Evolutionary conservation across 2,888 invertebrate species (phyloP).

Genomic region (Alsophila aescularia): DNA sequence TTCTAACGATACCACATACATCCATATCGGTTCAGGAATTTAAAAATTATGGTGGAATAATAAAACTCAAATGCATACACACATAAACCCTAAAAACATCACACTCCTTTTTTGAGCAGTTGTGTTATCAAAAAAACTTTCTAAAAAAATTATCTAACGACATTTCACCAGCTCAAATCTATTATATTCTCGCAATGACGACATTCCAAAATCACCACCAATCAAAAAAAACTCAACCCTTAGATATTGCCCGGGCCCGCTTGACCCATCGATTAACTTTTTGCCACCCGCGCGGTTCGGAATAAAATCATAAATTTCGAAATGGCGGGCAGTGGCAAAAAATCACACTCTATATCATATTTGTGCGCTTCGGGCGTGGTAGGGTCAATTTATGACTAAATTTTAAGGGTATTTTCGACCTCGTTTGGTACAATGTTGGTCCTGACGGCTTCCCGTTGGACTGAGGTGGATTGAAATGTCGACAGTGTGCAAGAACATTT

Average conservation of each 20-base stretch:
- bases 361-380: slow-evolving; percentile 56
- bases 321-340: slow-evolving; percentile 68
- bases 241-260: slow-evolving; percentile 42
- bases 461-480: too few relatives aligned
- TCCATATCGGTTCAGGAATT: too few relatives aligned
- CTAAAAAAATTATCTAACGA: not conserved
- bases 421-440: slow-evolving; percentile 26
- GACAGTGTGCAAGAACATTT: too few relatives aligned
- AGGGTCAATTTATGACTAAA: slow-evolving; percentile 74
- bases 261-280: slow-evolving; percentile 73
- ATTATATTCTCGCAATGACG: not conserved
- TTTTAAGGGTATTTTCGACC: slow-evolving; percentile 45
- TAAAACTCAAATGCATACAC: too few relatives aligned
- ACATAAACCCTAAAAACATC: too few relatives aligned
- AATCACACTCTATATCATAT: slow-evolving; percentile 66
- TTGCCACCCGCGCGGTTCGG: slow-evolving; percentile 67
- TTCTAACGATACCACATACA: too few relatives aligned
- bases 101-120: too few relatives aligned
- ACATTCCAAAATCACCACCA: slow-evolving; percentile 41
- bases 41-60: too few relatives aligned
- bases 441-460: not conserved
- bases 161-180: not conserved
- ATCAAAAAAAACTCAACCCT: slow-evolving; percentile 50
- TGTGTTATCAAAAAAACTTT: too few relatives aligned
- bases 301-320: slow-evolving; percentile 79